Conservation (phyloP, 2,888 invertebrate genomes). For the Asteroscopus sphinx region DNA sequence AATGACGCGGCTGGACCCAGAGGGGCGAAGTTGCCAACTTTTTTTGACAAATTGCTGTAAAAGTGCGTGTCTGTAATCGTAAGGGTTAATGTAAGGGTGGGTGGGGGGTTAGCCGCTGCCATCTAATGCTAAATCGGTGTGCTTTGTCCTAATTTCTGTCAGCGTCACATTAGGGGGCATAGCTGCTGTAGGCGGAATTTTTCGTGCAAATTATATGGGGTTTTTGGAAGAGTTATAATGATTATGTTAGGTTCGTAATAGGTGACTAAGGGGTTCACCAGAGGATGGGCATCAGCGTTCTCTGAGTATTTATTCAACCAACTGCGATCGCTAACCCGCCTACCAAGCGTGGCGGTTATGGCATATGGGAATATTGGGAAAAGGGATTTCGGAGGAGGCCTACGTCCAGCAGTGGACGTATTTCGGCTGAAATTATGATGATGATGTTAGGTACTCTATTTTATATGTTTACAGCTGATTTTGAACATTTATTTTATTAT, state of each 20-base stretch:
- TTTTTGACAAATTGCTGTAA: constrained; percentile 88
- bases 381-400: no score
- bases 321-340: no score
- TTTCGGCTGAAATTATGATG: no score
- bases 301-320: no score
- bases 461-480: no score
- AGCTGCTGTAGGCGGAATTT: not conserved
- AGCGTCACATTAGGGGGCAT: constrained; percentile 6
- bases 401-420: no score
- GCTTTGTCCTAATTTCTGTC: constrained; percentile 48
- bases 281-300: no score
- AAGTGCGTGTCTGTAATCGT: constrained; percentile 79
- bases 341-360: no score
- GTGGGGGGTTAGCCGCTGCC: constrained; percentile 38
- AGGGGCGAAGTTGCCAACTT: constrained; percentile 84
- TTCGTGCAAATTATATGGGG: not conserved
- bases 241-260: not conserved
- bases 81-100: constrained; percentile 44
- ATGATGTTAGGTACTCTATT: no score
- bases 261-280: no score
- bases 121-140: constrained; percentile 40
- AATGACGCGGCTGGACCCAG: constrained; percentile 74
- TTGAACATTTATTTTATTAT: no score
- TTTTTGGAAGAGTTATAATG: not conserved
- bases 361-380: no score